A percentile compares a stretch with the other conserved stretches of the same genome.
phyloP scores from a whole-genome alignment of 2,113 vertebrate genomes.

The Rhinolophus ferrumequinum region DNA sequence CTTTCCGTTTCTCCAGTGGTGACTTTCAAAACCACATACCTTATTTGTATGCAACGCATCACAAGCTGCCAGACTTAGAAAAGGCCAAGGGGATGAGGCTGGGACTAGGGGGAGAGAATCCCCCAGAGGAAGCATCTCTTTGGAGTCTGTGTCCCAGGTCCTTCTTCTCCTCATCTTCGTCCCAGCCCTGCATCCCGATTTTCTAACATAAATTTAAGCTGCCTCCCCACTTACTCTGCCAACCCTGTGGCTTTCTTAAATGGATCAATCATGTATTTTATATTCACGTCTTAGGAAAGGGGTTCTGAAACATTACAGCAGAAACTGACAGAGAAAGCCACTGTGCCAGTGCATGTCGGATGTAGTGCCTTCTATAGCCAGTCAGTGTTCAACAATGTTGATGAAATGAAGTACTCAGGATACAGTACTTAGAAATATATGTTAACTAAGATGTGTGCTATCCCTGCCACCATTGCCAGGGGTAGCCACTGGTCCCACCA shows the following conservation, averaged over 20 bases:
- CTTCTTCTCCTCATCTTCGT: background rate
- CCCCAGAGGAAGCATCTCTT: background rate
- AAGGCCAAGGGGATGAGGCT: background rate
- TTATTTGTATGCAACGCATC: background rate
- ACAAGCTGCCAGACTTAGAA: background rate
- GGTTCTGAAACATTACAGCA: background rate
- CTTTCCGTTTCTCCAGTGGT: background rate
- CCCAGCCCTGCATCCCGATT: background rate
- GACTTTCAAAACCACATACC: background rate
- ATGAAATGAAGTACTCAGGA: background rate
- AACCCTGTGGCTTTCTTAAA: background rate
- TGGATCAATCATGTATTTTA: background rate
- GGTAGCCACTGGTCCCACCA: rapidly evolving
- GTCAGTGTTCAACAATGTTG: background rate
- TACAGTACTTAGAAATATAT: background rate
- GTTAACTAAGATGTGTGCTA: background rate
- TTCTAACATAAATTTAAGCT: background rate
- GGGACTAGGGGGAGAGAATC: rapidly evolving
- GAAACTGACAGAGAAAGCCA: background rate
- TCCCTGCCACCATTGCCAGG: background rate
- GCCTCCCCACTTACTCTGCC: background rate
- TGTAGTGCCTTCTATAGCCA: background rate
- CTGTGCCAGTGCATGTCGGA: background rate
- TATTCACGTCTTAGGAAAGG: background rate
- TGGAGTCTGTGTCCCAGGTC: rapidly evolving